Percentiles rank a stretch among this genome's conserved stretches.
Evolutionary conservation across 1,140 invertebrate genomes (phyloP).

Genomic region (Drosophila aff.): DNA sequence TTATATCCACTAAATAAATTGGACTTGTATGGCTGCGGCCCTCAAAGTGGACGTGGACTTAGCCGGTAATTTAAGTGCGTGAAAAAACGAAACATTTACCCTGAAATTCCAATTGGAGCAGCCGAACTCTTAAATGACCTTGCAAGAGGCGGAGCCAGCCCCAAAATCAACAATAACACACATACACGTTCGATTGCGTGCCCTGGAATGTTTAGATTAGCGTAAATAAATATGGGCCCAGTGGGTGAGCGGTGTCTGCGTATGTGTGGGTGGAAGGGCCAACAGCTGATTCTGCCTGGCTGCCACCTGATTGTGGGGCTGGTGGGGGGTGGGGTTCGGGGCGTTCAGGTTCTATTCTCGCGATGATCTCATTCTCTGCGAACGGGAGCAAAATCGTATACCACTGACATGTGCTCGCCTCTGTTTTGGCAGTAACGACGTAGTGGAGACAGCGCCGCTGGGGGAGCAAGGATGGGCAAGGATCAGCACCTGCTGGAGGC

Average conservation of each 20-base stretch:
- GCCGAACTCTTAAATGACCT: slow-evolving; percentile 34
- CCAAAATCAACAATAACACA: slow-evolving; percentile 41
- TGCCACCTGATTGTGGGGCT: slow-evolving; percentile 44
- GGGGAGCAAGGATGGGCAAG: slow-evolving; percentile 88
- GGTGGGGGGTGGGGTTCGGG: slow-evolving; percentile 27
- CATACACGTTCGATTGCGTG: background rate
- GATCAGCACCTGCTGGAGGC: slow-evolving; percentile 98
- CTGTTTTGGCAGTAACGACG: slow-evolving; percentile 5
- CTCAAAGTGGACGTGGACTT: slow-evolving; percentile 13
- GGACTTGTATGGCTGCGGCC: slow-evolving; percentile 21
- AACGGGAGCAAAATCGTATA: slow-evolving; percentile 25
- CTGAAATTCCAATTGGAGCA: slow-evolving; percentile 7
- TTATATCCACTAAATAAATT: background rate
- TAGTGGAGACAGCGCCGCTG: slow-evolving; percentile 4
- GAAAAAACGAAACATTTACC: background rate
- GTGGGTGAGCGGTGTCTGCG: background rate
- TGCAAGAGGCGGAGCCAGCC: slow-evolving; percentile 50
- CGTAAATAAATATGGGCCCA: slow-evolving; percentile 20
- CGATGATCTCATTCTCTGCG: slow-evolving; percentile 55
- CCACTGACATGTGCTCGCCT: slow-evolving; percentile 22
- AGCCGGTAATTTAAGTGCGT: slow-evolving; percentile 23
- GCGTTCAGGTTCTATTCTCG: slow-evolving; percentile 29
- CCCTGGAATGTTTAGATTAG: slow-evolving; percentile 37
- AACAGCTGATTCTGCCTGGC: slow-evolving; percentile 49
- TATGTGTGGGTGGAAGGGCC: slow-evolving; percentile 23